Percentiles rank a stretch among this genome's conserved stretches.
Conservation (phyloP, 1,140 invertebrate genomes). For the Lordiphosa clarofinis region DNA sequence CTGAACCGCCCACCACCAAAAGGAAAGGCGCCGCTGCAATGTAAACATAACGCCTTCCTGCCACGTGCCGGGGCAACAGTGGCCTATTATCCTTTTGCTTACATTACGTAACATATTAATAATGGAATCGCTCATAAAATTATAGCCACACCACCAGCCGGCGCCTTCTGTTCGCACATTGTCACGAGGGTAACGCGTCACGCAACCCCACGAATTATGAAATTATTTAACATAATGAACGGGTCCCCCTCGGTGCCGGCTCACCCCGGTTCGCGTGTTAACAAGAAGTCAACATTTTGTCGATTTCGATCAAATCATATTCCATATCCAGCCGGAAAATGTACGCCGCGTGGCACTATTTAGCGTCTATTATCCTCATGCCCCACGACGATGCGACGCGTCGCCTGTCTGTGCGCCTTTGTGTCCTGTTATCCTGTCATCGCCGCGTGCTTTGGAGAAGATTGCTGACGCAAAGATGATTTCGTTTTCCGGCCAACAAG, state of each 20-base stretch:
- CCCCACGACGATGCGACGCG: conserved; percentile 47
- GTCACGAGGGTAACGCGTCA: conserved; percentile 22
- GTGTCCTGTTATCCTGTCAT: no score
- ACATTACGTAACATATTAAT: conserved; percentile 69
- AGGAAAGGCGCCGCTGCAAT: conserved; percentile 19
- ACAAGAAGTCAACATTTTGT: conserved; percentile 56
- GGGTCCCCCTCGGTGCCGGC: conserved; percentile 51
- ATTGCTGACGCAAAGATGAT: no score
- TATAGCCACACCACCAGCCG: conserved; percentile 61
- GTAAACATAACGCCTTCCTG: conserved; percentile 79
- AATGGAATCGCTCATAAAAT: conserved; percentile 75
- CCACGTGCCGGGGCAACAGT: conserved; percentile 40
- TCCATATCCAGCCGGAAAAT: conserved; percentile 63
- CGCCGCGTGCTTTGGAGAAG: background rate
- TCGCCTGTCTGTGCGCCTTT: no score
- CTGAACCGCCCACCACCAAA: background rate
- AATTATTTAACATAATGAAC: conserved; percentile 45
- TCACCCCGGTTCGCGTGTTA: conserved; percentile 22
- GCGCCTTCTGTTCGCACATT: conserved; percentile 57
- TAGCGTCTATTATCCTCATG: conserved; percentile 72
- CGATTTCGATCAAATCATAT: conserved; percentile 56
- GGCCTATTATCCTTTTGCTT: conserved; percentile 27
- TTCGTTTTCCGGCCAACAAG: no score
- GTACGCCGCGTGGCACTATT: conserved; percentile 70
- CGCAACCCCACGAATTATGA: conserved; percentile 64